Base-by-base conservation (phyloP, 2,797 vertebrate genomes). In the Malurus splendens region DNA sequence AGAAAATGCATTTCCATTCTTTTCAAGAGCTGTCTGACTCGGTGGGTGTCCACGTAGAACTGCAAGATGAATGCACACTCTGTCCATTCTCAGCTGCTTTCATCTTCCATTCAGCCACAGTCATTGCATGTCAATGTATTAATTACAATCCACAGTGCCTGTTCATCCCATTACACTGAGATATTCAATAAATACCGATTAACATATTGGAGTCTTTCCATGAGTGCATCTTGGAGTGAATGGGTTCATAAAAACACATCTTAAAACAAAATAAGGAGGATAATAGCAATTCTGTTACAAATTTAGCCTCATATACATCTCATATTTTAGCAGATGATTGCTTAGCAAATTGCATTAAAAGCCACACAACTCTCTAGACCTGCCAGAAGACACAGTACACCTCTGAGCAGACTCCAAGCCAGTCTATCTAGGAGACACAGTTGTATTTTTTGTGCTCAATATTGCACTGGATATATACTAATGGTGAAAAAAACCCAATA, bases 101-200 rank as follows among this genome's bases (percentile, higher is more conserved):
- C 60, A 68, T 90, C 79, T 89, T 66, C 78, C 78, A 45, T 78
- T 88, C 90, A 90, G 84, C 67, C 36, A 7, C 17, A 87, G 52
- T 20, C 3, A 18, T 22, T 62, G 76, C 82, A 78, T 84, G 68
- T 86, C 94, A 72, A 90, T 82, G 90, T 54, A 80, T 91, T 94
- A 90, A 90, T 91, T 92, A 89, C 47, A 66, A 38, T 36, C 75
- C 76, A 38, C 9, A 10, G 75, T 28, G 81, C 52, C 90, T 77
- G 73, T 51, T 91, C 83, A 87, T 77, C 83, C 62, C 65, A 23
- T 72, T 68, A 83, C 59, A 44, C 59, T 32, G 73, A 92, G 83
- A 60, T 42, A 90, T 68, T 94, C 90, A 83, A 93, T 91, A 95
- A 93, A 94, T 50, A 91, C 54, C 66, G 51, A 93, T 90, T 92